Conservation (phyloP, 2,113 vertebrate genomes). For the Micronycteris hirsuta region DNA sequence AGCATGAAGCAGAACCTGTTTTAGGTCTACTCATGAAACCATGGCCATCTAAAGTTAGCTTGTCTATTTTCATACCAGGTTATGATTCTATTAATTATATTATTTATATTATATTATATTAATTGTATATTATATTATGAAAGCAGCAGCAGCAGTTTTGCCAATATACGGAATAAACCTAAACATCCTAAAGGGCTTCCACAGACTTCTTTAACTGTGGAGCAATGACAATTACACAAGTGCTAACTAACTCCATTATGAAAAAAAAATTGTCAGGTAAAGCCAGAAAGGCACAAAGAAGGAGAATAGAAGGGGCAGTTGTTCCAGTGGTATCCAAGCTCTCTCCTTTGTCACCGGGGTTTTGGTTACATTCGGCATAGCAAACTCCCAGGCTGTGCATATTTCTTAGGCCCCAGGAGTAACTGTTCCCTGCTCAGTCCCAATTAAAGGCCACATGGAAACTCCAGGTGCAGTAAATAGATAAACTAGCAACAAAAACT, state of each 20-base stretch:
- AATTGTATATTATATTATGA: not conserved
- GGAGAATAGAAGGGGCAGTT: not conserved
- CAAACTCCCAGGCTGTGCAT: not conserved
- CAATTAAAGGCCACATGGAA: constrained; percentile 44
- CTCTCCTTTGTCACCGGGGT: not conserved
- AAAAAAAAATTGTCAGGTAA: not conserved
- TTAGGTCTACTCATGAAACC: not conserved
- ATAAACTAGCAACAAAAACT: constrained; percentile 44
- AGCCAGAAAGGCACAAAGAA: not conserved
- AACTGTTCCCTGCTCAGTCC: not conserved
- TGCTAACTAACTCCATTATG: not conserved
- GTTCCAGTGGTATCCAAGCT: not conserved
- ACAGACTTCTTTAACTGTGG: not conserved
- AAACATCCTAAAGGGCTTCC: not conserved
- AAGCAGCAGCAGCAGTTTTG: not conserved
- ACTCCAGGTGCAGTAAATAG: constrained; percentile 37
- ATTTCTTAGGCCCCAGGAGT: not conserved
- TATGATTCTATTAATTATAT: not conserved
- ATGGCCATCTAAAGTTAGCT: not conserved
- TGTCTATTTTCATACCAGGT: not conserved
- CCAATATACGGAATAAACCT: not conserved
- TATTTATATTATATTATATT: not conserved
- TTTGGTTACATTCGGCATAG: not conserved
- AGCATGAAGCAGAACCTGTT: not conserved
- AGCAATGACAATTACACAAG: not conserved